These are phyloP conservation scores for Agriotes lineatus DNA, from an alignment of 2,888 invertebrate genomes.

Conservation along the genomic window DNA sequence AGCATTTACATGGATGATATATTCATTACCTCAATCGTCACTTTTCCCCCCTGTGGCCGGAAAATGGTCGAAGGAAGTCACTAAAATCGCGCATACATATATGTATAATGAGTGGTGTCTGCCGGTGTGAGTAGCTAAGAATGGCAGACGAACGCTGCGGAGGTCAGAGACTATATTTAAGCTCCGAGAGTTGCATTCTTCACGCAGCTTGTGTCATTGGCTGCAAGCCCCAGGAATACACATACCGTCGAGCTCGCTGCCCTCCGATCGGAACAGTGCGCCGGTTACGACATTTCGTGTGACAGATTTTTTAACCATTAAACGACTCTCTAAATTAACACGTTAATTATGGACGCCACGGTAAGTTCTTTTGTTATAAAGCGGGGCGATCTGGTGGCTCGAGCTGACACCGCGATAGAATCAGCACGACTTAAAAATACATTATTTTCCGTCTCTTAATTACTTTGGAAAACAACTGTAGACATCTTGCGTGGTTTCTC, in stretches of 20 bases:
- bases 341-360: conserved; percentile 18
- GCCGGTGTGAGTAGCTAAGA: conserved; percentile 42
- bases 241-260: conserved; percentile 47
- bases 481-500: no score
- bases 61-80: not conserved
- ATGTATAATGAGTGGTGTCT: conserved; percentile 32
- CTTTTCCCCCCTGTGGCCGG: no score
- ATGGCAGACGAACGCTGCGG: conserved; percentile 53
- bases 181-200: conserved; percentile 58
- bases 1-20: no score
- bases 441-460: not conserved
- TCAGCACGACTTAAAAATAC: conserved; percentile 1
- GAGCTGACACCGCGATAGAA: conserved; percentile 4
- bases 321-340: conserved; percentile 20
- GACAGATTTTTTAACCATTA: conserved; percentile 26
- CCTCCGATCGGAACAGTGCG: conserved; percentile 39
- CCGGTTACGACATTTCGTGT: conserved; percentile 37
- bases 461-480: not conserved
- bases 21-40: no score
- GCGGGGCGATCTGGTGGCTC: conserved; percentile 1
- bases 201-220: conserved; percentile 56
- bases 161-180: conserved; percentile 61
- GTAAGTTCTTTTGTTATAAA: conserved; percentile 13
- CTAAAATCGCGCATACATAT: conserved; percentile 24
- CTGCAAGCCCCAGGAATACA: conserved; percentile 49